A percentile compares a stretch with the other conserved stretches of the same genome.
Conservation (phyloP, 2,797 vertebrate species). For the Oreochromis mossambicus region DNA sequence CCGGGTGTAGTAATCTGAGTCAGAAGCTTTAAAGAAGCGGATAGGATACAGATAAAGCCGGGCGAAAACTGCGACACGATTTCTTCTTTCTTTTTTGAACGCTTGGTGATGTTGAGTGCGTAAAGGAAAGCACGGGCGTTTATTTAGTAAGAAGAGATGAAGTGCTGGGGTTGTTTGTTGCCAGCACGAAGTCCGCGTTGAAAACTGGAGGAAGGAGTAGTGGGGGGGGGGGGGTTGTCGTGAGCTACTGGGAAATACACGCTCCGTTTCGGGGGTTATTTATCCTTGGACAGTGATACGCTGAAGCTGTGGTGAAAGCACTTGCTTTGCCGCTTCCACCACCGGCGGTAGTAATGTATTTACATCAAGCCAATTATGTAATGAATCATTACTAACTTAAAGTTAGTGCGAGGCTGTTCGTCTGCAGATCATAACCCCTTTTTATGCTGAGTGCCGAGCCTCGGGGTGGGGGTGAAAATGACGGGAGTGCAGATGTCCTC, state of each 20-base stretch:
- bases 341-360: not conserved
- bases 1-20: constrained; percentile 1
- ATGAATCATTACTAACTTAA: not conserved
- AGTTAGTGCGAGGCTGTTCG: not conserved
- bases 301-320: not conserved
- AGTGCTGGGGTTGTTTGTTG: not conserved
- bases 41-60: not conserved
- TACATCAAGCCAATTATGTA: not conserved
- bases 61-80: constrained; percentile 16
- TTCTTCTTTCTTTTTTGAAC: not conserved
- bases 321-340: not conserved
- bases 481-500: constrained; percentile 39
- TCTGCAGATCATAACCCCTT: not conserved
- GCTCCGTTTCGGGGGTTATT: not conserved
- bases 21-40: not conserved
- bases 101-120: not conserved
- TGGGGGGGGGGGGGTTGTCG: not conserved
- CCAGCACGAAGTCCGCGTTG: not conserved
- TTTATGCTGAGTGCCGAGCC: not conserved
- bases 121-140: not conserved
- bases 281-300: constrained; percentile 3
- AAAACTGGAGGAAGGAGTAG: not conserved
- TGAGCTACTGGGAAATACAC: not conserved
- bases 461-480: not conserved
- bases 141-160: not conserved